Evolutionary conservation across 2,797 vertebrate genomes (phyloP).

Genomic region (Pseudochirops cupreus): DNA sequence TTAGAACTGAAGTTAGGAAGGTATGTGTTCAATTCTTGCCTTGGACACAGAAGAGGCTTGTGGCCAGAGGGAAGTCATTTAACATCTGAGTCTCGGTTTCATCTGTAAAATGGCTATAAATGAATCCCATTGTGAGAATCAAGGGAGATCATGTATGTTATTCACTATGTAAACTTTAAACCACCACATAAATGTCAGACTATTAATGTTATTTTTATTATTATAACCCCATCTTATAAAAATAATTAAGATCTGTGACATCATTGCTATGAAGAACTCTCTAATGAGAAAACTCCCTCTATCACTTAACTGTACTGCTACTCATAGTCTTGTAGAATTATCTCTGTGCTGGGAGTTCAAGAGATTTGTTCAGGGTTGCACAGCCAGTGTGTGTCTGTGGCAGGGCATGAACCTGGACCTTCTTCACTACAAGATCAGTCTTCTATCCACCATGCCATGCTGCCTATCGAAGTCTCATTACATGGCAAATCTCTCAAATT

Average conservation of each 20-base stretch:
- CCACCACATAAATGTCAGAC: neutral
- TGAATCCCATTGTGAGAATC: neutral
- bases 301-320: neutral
- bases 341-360: neutral
- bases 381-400: neutral
- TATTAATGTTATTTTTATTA: neutral
- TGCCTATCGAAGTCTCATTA: neutral
- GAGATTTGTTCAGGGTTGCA: constrained; percentile 5
- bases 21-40: neutral
- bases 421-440: constrained; percentile 3
- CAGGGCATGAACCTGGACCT: neutral
- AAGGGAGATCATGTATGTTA: neutral
- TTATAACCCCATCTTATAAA: neutral
- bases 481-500: constrained; percentile 56
- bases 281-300: neutral
- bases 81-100: neutral
- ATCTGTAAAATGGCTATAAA: neutral
- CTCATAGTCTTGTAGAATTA: neutral
- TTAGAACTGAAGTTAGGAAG: neutral
- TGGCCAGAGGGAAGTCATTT: neutral
- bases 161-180: neutral
- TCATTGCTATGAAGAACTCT: neutral
- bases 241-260: neutral
- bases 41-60: neutral
- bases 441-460: neutral